A percentile compares a stretch with the other conserved stretches of the same genome.
Conservation (phyloP, 1,140 invertebrate genomes). For the Trichomalopsis sarcophagae region DNA sequence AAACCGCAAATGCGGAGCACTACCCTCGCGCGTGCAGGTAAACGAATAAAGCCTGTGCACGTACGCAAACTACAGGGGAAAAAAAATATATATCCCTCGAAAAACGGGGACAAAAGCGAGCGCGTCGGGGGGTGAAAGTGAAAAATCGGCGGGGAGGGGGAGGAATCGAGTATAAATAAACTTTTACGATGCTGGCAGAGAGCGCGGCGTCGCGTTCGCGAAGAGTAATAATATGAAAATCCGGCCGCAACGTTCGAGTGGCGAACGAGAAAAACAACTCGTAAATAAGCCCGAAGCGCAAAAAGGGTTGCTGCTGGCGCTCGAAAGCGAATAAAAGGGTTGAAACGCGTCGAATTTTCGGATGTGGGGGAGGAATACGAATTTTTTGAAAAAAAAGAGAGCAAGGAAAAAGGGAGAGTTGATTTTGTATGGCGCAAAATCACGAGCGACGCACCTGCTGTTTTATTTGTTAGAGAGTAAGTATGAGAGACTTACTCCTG, state of each 20-base stretch:
- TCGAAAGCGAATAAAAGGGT: neutral
- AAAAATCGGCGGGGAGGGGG: neutral
- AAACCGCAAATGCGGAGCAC: neutral
- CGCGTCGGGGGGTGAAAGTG: neutral
- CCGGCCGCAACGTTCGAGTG: conserved; percentile 45
- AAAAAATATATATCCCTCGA: neutral
- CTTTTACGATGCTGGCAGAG: neutral
- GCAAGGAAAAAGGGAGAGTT: neutral
- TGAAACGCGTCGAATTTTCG: neutral
- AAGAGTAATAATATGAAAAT: conserved; percentile 56
- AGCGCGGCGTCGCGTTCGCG: neutral
- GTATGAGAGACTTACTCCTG: too few relatives aligned
- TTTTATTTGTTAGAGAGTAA: too few relatives aligned
- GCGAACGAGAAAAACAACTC: conserved; percentile 26
- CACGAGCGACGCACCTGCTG: conserved; percentile 34
- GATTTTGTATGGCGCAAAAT: conserved; percentile 14
- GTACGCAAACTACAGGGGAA: neutral
- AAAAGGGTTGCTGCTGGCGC: neutral
- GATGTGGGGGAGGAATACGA: neutral
- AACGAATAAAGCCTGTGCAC: neutral
- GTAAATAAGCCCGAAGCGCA: conserved; percentile 21
- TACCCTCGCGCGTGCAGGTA: neutral
- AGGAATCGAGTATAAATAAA: conserved; percentile 16
- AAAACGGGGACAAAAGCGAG: neutral
- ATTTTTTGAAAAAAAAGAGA: neutral